phyloP scores from a whole-genome alignment of 2,888 invertebrate genomes.

The Sminthurides aquaticus region DNA sequence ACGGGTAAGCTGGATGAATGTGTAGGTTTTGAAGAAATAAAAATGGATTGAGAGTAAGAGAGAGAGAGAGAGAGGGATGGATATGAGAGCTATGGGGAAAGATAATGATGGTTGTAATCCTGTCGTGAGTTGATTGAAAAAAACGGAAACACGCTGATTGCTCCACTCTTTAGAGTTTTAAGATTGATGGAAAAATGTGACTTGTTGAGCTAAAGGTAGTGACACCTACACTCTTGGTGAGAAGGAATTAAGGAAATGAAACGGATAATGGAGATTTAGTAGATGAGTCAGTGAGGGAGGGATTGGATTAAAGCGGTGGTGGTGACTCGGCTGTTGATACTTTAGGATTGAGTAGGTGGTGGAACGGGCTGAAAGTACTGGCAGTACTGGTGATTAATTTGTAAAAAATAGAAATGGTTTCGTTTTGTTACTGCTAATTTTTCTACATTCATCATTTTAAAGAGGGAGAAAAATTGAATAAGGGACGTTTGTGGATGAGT shows the following conservation, averaged over 20 bases:
- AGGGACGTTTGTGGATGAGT: not conserved
- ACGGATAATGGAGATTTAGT: not conserved
- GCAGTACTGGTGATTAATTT: not conserved
- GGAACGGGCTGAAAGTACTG: too few relatives aligned
- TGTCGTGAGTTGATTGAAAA: not conserved
- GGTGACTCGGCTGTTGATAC: not conserved
- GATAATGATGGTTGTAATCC: not conserved
- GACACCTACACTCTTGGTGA: not conserved
- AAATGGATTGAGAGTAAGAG: too few relatives aligned
- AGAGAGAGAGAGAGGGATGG: too few relatives aligned
- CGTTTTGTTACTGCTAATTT: not conserved
- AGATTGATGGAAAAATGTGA: not conserved
- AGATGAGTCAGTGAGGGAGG: not conserved
- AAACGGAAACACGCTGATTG: not conserved
- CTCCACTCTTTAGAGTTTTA: not conserved
- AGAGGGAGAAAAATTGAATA: not conserved
- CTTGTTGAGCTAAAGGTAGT: not conserved
- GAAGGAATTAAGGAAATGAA: not conserved
- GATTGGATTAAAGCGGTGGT: not conserved
- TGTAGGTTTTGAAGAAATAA: too few relatives aligned
- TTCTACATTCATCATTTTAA: not conserved
- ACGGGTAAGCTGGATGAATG: too few relatives aligned
- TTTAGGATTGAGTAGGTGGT: not conserved
- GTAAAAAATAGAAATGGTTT: not conserved
- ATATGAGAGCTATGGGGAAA: too few relatives aligned